These are phyloP conservation scores for Melospiza georgiana DNA, from an alignment of 2,113 vertebrate genomes.

Conservation along the genomic window DNA sequence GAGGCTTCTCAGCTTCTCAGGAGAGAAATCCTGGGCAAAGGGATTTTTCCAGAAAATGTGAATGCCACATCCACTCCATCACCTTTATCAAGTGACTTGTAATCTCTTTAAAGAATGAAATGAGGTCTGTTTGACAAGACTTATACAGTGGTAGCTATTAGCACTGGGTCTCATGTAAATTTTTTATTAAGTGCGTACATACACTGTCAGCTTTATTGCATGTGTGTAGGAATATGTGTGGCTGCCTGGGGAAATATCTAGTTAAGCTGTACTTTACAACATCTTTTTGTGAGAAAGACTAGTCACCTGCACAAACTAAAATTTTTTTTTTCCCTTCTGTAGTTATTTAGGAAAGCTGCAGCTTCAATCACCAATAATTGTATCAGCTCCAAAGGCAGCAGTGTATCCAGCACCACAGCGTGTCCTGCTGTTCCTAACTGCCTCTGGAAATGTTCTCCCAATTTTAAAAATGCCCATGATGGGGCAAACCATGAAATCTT, in stretches of 20 bases:
- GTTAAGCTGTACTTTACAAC: neutral
- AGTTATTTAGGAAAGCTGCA: neutral
- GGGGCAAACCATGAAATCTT: neutral
- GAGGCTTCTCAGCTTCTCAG: too few relatives aligned
- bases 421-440: neutral
- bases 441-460: neutral
- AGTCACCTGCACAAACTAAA: neutral
- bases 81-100: neutral
- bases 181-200: neutral
- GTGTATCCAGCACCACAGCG: neutral
- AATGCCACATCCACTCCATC: neutral
- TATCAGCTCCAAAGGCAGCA: neutral
- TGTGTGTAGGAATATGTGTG: neutral
- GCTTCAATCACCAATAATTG: neutral
- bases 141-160: neutral
- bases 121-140: neutral
- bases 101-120: constrained; percentile 11
- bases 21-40: too few relatives aligned
- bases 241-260: neutral
- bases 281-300: neutral
- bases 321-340: neutral
- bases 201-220: neutral
- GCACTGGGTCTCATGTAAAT: neutral
- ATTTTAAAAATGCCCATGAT: neutral
- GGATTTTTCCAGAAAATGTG: too few relatives aligned